A percentile compares a stretch with the other conserved stretches of the same genome.
These are phyloP conservation scores for Pomatorhinus ruficollis DNA, from an alignment of 2,113 vertebrate genomes.

Conservation along the genomic window DNA sequence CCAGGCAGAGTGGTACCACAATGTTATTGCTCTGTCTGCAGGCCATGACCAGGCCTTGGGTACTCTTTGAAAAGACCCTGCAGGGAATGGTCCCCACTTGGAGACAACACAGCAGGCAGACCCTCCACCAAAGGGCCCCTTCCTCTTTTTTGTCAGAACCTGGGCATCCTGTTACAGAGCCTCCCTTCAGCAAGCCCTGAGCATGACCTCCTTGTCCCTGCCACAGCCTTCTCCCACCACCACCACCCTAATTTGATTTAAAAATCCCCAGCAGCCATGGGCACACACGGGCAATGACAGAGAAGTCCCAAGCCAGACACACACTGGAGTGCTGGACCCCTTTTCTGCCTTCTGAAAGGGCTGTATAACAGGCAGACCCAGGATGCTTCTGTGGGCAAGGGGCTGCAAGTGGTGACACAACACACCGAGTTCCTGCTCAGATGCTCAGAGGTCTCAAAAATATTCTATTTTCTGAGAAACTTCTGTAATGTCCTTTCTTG, in stretches of 20 bases:
- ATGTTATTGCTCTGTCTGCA: background rate
- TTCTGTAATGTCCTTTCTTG: background rate
- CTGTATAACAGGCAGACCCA: background rate
- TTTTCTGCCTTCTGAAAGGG: background rate
- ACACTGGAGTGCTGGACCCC: rapidly evolving
- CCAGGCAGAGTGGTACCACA: background rate
- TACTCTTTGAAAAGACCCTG: background rate
- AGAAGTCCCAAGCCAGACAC: rapidly evolving
- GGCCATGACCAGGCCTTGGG: background rate
- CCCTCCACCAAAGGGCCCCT: background rate
- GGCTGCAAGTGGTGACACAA: background rate
- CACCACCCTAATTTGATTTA: background rate
- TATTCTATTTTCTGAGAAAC: background rate
- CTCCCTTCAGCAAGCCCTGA: background rate
- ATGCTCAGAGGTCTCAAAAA: background rate
- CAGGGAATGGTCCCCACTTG: background rate
- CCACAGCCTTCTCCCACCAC: background rate
- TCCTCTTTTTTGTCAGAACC: background rate
- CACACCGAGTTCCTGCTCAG: background rate
- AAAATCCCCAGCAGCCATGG: background rate
- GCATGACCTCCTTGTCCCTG: background rate
- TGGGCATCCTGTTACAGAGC: background rate
- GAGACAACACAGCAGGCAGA: background rate
- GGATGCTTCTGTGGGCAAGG: background rate
- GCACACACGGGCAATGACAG: background rate